A percentile compares a stretch with the other conserved stretches of the same genome.
Evolutionary conservation across 2,888 invertebrate species (phyloP).

Genomic region (Aelia acuminata): DNA sequence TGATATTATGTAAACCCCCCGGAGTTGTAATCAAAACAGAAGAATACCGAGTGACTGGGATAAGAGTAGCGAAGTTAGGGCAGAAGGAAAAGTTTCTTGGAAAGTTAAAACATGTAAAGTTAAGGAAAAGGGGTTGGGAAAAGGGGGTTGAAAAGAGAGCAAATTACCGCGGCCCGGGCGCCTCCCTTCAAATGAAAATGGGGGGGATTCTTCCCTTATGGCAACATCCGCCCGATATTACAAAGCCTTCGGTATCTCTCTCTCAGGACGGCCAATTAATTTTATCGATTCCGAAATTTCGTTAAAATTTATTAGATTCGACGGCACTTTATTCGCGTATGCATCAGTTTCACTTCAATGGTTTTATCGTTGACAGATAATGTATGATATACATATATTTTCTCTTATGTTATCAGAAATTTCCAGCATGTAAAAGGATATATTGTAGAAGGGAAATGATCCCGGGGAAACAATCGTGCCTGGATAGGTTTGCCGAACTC

Average conservation of each 20-base stretch:
- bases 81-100: constrained; percentile 27
- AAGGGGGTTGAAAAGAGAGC: background rate
- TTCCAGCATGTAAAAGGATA: too few species aligned
- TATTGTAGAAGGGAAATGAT: too few species aligned
- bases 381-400: too few species aligned
- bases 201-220: constrained; percentile 5
- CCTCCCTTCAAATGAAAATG: background rate
- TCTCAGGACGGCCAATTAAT: background rate
- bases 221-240: background rate
- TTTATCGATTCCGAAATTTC: background rate
- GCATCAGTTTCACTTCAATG: too few species aligned
- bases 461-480: too few species aligned
- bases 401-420: too few species aligned
- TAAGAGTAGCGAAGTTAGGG: constrained; percentile 47
- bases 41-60: constrained; percentile 7
- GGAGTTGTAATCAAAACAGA: constrained; percentile 44
- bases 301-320: too few species aligned
- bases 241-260: background rate
- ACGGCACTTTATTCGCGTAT: too few species aligned
- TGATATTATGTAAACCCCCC: constrained; percentile 18
- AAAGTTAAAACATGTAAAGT: constrained; percentile 50
- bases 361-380: too few species aligned
- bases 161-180: background rate
- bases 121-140: background rate
- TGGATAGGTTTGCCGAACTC: background rate